These are phyloP conservation scores for Calcarius lapponicus DNA, from an alignment of 2,797 vertebrate genomes.

Conservation along the genomic window DNA sequence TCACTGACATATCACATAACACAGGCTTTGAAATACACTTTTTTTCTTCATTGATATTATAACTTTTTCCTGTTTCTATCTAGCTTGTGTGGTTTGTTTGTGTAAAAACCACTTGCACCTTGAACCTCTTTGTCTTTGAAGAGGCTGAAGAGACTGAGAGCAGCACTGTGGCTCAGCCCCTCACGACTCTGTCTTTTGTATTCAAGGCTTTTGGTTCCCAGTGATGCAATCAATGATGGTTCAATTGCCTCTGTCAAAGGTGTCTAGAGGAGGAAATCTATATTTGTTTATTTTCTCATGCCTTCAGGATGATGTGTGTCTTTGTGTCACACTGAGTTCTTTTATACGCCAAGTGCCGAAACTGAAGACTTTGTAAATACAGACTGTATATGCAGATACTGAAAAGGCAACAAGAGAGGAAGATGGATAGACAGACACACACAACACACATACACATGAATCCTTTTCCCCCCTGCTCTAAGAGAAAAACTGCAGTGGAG, in stretches of 20 bases:
- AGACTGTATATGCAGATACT: neutral
- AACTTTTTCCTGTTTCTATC: neutral
- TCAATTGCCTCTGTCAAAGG: neutral
- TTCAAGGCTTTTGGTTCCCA: neutral
- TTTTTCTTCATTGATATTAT: neutral
- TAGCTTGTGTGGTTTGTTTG: neutral
- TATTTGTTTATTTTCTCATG: neutral
- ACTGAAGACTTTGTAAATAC: neutral
- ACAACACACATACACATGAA: neutral
- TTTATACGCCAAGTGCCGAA: neutral
- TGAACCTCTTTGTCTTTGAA: neutral
- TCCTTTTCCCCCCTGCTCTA: neutral
- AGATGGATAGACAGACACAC: accelerated
- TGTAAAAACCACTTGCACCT: neutral
- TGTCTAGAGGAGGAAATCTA: neutral
- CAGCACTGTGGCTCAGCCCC: neutral
- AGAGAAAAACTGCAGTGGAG: neutral
- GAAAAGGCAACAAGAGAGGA: neutral
- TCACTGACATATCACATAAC: too few species aligned
- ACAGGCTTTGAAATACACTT: neutral
- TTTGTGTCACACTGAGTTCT: neutral
- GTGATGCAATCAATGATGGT: neutral
- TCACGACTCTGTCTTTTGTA: neutral
- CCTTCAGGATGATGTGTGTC: neutral
- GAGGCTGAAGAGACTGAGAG: neutral